Percentiles rank a stretch among this genome's conserved stretches.
These are phyloP conservation scores for Leucozona laternaria DNA, from an alignment of 2,888 invertebrate genomes.

Conservation along the genomic window DNA sequence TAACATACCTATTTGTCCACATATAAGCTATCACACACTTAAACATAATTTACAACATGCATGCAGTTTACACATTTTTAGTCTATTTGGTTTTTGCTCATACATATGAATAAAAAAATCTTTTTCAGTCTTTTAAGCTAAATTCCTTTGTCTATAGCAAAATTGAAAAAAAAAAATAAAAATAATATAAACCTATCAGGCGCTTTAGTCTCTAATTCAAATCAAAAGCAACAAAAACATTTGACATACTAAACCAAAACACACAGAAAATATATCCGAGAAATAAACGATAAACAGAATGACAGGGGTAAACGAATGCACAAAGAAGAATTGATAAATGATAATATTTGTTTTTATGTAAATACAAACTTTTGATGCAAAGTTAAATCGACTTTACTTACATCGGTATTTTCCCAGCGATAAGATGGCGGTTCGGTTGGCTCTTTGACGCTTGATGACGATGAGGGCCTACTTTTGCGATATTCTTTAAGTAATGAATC, in stretches of 20 bases:
- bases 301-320: conserved; percentile 68
- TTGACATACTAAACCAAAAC: conserved; percentile 59
- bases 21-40: conserved; percentile 38
- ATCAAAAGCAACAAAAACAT: conserved; percentile 71
- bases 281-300: conserved; percentile 40
- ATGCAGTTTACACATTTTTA: conserved; percentile 51
- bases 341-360: conserved; percentile 37
- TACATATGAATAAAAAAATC: not conserved
- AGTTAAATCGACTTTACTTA: conserved; percentile 50
- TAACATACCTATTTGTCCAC: not conserved
- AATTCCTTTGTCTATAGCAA: conserved; percentile 32
- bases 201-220: conserved; percentile 42
- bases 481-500: conserved; percentile 68
- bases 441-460: conserved; percentile 53
- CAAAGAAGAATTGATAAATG: conserved; percentile 58
- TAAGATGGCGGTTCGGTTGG: conserved; percentile 46
- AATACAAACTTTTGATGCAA: conserved; percentile 51
- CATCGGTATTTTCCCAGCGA: conserved; percentile 65
- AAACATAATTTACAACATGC: conserved; percentile 61
- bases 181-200: conserved; percentile 7
- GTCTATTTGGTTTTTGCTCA: conserved; percentile 17
- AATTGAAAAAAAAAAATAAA: conserved; percentile 14
- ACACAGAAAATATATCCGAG: conserved; percentile 33
- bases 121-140: conserved; percentile 54
- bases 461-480: conserved; percentile 56